Evolutionary conservation across 2,797 vertebrate species (phyloP).

Genomic region (Stomatorhinus walkeri): DNA sequence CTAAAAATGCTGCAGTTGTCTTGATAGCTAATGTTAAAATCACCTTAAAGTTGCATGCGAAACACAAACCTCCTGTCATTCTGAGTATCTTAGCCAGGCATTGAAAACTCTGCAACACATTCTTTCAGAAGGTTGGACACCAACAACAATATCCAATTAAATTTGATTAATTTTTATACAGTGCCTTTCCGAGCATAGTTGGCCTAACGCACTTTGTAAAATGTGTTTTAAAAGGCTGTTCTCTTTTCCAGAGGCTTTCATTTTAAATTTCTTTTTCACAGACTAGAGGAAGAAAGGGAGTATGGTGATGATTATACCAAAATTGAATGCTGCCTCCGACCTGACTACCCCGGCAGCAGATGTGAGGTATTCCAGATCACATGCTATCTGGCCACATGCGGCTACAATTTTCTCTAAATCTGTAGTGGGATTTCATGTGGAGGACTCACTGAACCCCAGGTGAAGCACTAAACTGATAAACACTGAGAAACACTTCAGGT

Average conservation of each 20-base stretch:
- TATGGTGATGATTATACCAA: background rate
- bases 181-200: background rate
- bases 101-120: background rate
- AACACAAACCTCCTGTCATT: background rate
- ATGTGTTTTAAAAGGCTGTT: background rate
- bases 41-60: background rate
- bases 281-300: background rate
- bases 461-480: background rate
- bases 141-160: background rate
- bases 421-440: background rate
- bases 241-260: background rate
- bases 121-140: background rate
- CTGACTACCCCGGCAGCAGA: background rate
- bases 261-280: background rate
- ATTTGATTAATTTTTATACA: background rate
- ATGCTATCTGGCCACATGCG: background rate
- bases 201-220: background rate
- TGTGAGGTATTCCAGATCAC: background rate
- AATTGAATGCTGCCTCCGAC: background rate
- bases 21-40: background rate
- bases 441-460: background rate
- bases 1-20: background rate
- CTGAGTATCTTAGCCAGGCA: background rate
- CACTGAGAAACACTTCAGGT: background rate
- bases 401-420: background rate